These are phyloP conservation scores for Allobates femoralis DNA, from an alignment of 2,797 vertebrate species.

Conservation along the genomic window DNA sequence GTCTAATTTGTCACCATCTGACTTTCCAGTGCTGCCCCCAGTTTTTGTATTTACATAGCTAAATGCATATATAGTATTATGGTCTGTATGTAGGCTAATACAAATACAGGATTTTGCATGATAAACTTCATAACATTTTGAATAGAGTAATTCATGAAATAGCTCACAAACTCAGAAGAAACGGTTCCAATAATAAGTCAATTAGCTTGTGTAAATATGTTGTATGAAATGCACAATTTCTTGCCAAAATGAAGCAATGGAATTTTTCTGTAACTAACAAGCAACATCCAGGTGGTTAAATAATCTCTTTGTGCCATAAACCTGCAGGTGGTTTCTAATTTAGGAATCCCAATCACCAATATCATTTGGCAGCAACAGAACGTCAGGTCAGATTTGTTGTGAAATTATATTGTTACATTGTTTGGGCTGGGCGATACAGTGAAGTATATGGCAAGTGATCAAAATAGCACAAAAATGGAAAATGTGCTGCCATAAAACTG, in stretches of 20 bases:
- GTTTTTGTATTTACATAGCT: not conserved
- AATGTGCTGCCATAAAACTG: slow-evolving; percentile 58
- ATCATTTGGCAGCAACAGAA: slow-evolving; percentile 54
- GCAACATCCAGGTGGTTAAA: slow-evolving; percentile 57
- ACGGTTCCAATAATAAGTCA: slow-evolving; percentile 28
- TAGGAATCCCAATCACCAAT: slow-evolving; percentile 58
- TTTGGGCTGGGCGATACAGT: slow-evolving; percentile 37
- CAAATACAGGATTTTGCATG: not conserved
- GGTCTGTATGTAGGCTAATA: not conserved
- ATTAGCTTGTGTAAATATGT: slow-evolving; percentile 52
- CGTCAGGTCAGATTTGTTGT: slow-evolving; percentile 56
- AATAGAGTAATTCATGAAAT: slow-evolving; percentile 1
- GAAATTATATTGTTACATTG: slow-evolving; percentile 52
- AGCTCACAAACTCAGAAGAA: slow-evolving; percentile 6
- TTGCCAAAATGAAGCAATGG: slow-evolving; percentile 50
- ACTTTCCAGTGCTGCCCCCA: no score
- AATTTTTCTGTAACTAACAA: slow-evolving; percentile 46
- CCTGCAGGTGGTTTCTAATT: slow-evolving; percentile 62
- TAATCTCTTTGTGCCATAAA: slow-evolving; percentile 57
- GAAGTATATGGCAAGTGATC: slow-evolving; percentile 64
- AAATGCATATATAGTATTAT: not conserved
- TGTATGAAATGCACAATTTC: slow-evolving; percentile 25
- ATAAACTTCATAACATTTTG: not conserved
- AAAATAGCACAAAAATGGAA: slow-evolving; percentile 63
- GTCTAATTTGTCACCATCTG: no score